These are phyloP conservation scores for Tapirus indicus DNA, from an alignment of 2,797 vertebrate genomes.

Conservation along the genomic window DNA sequence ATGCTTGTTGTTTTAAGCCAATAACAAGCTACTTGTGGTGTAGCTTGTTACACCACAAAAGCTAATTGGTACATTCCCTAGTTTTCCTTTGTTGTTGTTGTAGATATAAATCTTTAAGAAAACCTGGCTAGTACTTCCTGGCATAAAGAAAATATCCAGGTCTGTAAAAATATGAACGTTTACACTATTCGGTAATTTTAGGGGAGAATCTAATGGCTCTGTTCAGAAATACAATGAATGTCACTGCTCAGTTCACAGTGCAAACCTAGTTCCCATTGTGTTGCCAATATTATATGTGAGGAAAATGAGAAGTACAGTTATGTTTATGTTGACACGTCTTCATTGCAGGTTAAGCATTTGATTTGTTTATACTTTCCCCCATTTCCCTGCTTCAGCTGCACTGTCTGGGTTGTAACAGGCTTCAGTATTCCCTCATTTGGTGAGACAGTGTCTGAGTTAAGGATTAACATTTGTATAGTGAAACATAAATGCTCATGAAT, in stretches of 20 bases:
- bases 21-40: neutral
- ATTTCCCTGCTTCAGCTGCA: slow-evolving; percentile 58
- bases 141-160: neutral
- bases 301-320: slow-evolving; percentile 44
- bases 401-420: slow-evolving; percentile 76
- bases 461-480: slow-evolving; percentile 78
- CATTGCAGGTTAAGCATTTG: slow-evolving; percentile 68
- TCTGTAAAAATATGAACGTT: neutral
- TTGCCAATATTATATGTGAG: slow-evolving; percentile 30
- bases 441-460: slow-evolving; percentile 75
- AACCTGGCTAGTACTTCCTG: neutral
- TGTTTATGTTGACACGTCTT: slow-evolving; percentile 79
- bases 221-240: neutral
- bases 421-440: slow-evolving; percentile 57
- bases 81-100: neutral
- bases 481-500: slow-evolving; percentile 73
- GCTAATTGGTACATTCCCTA: neutral
- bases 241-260: neutral
- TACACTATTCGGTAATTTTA: neutral
- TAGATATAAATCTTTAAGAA: neutral
- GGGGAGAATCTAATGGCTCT: neutral
- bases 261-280: neutral
- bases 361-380: slow-evolving; percentile 76
- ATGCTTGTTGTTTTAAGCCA: neutral
- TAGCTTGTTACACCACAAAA: neutral